Evolutionary conservation across 2,113 vertebrate genomes (phyloP).

Genomic region (mouse (Mus musculus)): DNA sequence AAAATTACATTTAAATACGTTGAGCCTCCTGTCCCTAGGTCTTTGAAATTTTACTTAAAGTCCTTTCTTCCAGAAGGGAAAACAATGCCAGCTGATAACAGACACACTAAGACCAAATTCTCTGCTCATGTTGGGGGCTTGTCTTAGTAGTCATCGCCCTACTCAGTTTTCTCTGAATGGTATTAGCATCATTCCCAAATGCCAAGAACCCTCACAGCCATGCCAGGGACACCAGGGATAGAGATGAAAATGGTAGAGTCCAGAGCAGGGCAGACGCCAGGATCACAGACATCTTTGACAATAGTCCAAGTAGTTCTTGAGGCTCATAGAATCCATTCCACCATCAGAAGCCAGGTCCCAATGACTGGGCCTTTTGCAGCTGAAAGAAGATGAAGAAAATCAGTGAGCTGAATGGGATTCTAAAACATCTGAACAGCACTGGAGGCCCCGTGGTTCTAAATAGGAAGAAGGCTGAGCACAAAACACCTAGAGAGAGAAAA

Average conservation of each 20-base stretch:
- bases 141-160: not conserved
- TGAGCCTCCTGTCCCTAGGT: not conserved
- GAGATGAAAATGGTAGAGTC: too few species aligned
- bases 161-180: not conserved
- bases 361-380: not conserved
- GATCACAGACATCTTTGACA: not conserved
- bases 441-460: not conserved
- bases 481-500: not conserved
- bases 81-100: not conserved
- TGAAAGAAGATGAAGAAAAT: not conserved
- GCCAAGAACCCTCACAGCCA: not conserved
- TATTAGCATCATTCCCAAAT: not conserved
- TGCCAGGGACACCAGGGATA: not conserved
- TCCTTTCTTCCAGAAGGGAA: not conserved
- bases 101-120: not conserved
- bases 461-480: not conserved
- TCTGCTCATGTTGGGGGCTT: not conserved
- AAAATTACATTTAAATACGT: not conserved
- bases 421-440: not conserved
- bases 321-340: not conserved
- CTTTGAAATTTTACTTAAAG: not conserved
- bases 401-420: not conserved
- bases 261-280: rapidly evolving
- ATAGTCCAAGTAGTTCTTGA: too few species aligned
- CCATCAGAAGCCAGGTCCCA: not conserved